Conservation (phyloP, 2,888 invertebrate species). For the Brachyptera putata region DNA sequence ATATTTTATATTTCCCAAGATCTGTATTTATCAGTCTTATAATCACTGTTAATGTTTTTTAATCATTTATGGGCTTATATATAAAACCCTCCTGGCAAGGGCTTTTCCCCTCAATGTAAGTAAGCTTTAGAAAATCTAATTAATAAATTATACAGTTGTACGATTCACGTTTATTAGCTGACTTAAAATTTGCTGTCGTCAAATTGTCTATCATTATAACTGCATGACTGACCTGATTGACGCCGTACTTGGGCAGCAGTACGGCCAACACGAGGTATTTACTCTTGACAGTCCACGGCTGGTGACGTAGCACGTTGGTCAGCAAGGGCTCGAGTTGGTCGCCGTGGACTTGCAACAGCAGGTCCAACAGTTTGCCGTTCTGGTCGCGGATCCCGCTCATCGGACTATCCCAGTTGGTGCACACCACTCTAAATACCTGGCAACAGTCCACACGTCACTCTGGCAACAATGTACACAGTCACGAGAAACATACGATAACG, state of each 20-base stretch:
- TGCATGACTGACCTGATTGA: conserved; percentile 37
- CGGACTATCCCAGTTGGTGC: conserved; percentile 56
- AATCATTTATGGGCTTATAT: too few relatives aligned
- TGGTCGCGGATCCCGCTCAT: conserved; percentile 54
- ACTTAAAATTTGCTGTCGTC: too few relatives aligned
- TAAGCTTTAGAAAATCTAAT: too few relatives aligned
- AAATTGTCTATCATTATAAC: too few relatives aligned
- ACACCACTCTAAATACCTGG: conserved; percentile 23
- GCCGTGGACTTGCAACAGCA: conserved; percentile 30
- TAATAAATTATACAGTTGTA: neutral
- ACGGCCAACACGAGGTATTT: conserved; percentile 56
- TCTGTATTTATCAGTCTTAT: too few relatives aligned
- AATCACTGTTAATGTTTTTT: too few relatives aligned
- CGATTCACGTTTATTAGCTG: too few relatives aligned
- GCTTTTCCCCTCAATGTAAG: too few relatives aligned
- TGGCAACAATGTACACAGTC: too few relatives aligned
- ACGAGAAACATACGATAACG: too few relatives aligned
- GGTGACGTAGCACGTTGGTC: conserved; percentile 40
- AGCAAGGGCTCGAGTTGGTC: conserved; percentile 41
- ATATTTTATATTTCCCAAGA: too few relatives aligned
- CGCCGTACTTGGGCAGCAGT: conserved; percentile 42
- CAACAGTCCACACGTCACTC: neutral
- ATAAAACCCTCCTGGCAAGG: too few relatives aligned
- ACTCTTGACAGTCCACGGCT: conserved; percentile 56
- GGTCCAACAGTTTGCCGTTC: conserved; percentile 49